Percentiles rank a stretch among this genome's conserved stretches.
Conservation (phyloP, 2,113 vertebrate genomes). For the Andinoacara biseriatus region DNA sequence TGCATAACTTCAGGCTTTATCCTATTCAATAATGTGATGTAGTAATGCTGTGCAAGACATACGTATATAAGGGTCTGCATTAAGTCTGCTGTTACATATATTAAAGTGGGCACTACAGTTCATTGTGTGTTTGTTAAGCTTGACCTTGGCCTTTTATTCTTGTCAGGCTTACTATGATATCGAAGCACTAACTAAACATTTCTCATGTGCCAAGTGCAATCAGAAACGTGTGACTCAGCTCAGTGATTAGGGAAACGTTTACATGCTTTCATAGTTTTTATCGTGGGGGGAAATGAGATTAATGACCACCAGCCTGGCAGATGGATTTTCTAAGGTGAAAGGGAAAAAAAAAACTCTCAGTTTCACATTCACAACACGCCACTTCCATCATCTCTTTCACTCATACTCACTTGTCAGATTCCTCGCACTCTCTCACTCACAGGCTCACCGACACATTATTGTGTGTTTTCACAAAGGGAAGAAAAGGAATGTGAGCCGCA, state of each 20-base stretch:
- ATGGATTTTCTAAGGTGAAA: constrained; percentile 47
- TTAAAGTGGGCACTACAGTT: not conserved
- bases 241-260: not conserved
- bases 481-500: constrained; percentile 56
- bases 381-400: constrained; percentile 61
- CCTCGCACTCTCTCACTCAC: constrained; percentile 50
- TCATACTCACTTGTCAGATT: constrained; percentile 66
- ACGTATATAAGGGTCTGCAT: not conserved
- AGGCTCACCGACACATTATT: constrained; percentile 67
- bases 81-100: not conserved
- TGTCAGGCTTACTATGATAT: constrained; percentile 5
- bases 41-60: not conserved
- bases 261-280: not conserved
- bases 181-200: not conserved
- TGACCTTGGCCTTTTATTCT: not conserved
- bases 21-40: not conserved
- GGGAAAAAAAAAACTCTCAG: constrained; percentile 24
- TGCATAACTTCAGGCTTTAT: not conserved
- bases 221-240: constrained; percentile 5
- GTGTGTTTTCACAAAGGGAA: constrained; percentile 64
- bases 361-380: constrained; percentile 55
- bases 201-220: not conserved
- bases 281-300: not conserved
- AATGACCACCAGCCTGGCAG: constrained; percentile 42
- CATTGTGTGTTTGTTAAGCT: not conserved